These are phyloP conservation scores for Limnothrissa miodon DNA, from an alignment of 2,113 vertebrate species.

Conservation along the genomic window DNA sequence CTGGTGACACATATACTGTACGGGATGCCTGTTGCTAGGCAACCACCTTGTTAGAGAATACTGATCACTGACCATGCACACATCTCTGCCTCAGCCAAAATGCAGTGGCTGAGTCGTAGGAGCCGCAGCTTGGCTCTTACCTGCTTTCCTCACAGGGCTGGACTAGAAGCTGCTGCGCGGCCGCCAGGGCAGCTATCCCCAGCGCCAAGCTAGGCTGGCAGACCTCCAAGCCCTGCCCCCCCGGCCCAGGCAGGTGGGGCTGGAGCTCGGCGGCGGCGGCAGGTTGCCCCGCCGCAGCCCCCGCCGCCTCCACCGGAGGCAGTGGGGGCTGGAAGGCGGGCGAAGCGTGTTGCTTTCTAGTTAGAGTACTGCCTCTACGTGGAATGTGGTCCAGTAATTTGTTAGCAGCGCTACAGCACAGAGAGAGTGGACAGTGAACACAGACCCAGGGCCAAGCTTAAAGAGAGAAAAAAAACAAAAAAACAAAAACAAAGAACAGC, in stretches of 20 bases:
- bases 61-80: conserved; percentile 1
- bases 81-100: neutral
- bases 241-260: conserved; percentile 61
- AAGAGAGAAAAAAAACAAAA: neutral
- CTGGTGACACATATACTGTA: neutral
- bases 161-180: conserved; percentile 79
- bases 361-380: conserved; percentile 91
- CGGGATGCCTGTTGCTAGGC: conserved; percentile 4
- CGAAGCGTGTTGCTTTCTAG: conserved; percentile 95
- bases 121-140: conserved; percentile 72
- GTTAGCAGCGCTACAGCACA: conserved; percentile 85
- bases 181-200: conserved; percentile 71
- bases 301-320: conserved; percentile 84
- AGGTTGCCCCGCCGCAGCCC: conserved; percentile 64
- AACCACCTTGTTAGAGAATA: neutral
- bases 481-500: neutral
- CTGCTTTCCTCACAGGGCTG: conserved; percentile 83
- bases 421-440: conserved; percentile 54
- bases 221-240: conserved; percentile 71
- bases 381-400: conserved; percentile 89
- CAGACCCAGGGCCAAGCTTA: conserved; percentile 53
- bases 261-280: conserved; percentile 69
- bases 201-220: conserved; percentile 72
- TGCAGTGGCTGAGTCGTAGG: conserved; percentile 1
- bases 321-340: conserved; percentile 97